Conservation (phyloP, 2,113 vertebrate genomes). For the Fukomys damarensis region DNA sequence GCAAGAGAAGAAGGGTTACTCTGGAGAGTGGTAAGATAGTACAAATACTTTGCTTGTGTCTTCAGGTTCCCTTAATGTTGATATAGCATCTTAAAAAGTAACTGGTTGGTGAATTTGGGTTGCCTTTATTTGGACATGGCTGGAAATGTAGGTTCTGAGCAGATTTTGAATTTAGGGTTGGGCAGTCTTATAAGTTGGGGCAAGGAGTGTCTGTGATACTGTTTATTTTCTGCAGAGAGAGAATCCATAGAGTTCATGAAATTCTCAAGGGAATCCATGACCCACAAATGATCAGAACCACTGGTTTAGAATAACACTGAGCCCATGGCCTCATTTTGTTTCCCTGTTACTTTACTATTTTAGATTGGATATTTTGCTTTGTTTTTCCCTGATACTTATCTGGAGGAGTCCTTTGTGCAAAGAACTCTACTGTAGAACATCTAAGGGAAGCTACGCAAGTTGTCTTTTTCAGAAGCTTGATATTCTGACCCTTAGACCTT, state of each 20-base stretch:
- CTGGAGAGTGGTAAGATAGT: background rate
- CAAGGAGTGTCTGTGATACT: background rate
- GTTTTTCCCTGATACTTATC: background rate
- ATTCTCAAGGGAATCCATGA: slow-evolving; percentile 73
- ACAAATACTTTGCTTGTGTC: background rate
- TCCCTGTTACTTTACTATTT: background rate
- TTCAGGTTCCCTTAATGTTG: background rate
- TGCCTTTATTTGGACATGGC: background rate
- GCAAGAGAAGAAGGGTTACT: background rate
- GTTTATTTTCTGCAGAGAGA: slow-evolving; percentile 56
- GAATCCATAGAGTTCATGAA: slow-evolving; percentile 56
- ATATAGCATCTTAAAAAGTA: background rate
- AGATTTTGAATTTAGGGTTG: background rate
- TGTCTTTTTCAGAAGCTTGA: background rate
- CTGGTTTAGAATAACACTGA: slow-evolving; percentile 41
- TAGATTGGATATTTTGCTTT: background rate
- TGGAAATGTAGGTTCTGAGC: background rate
- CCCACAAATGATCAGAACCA: slow-evolving; percentile 58
- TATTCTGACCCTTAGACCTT: slow-evolving; percentile 10
- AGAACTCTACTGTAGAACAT: background rate
- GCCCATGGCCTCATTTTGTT: slow-evolving; percentile 44
- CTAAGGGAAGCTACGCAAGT: background rate
- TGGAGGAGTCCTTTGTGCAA: background rate
- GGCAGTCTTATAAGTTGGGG: background rate
- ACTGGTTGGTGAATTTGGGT: background rate